Percentiles rank a stretch among this genome's conserved stretches.
Conservation (phyloP, 2,113 vertebrate genomes). For the Struthio camelus region DNA sequence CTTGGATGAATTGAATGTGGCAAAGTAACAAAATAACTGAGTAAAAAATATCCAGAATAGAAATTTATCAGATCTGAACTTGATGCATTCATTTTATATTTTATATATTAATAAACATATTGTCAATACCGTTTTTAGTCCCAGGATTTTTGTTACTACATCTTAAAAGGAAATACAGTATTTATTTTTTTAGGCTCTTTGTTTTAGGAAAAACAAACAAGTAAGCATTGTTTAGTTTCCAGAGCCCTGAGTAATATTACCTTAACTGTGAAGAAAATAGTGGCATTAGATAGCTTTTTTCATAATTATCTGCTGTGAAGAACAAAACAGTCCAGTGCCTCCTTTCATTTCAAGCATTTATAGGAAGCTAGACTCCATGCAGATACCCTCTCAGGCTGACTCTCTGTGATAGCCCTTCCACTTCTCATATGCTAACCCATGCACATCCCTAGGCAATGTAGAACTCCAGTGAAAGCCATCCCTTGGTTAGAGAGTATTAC, state of each 20-base stretch:
- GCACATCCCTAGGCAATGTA: background rate
- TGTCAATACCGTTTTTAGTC: background rate
- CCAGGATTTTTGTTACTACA: background rate
- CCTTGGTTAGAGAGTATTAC: background rate
- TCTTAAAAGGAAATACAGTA: background rate
- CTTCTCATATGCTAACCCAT: background rate
- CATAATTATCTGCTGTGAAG: background rate
- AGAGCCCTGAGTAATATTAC: background rate
- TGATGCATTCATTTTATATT: background rate
- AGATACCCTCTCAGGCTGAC: fast-evolving
- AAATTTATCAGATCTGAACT: background rate
- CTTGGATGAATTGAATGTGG: background rate
- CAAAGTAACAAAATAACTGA: background rate
- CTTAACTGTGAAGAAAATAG: background rate
- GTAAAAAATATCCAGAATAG: background rate
- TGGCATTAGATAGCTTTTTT: background rate
- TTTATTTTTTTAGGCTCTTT: background rate
- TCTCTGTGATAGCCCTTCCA: background rate
- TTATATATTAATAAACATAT: background rate
- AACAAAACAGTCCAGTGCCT: background rate
- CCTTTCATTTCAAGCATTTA: background rate
- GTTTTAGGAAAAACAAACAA: background rate
- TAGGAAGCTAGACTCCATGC: background rate
- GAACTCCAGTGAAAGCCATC: background rate
- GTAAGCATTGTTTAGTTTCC: background rate